Base-by-base conservation (phyloP, 2,888 invertebrate genomes). In the Drosophila mettleri region DNA sequence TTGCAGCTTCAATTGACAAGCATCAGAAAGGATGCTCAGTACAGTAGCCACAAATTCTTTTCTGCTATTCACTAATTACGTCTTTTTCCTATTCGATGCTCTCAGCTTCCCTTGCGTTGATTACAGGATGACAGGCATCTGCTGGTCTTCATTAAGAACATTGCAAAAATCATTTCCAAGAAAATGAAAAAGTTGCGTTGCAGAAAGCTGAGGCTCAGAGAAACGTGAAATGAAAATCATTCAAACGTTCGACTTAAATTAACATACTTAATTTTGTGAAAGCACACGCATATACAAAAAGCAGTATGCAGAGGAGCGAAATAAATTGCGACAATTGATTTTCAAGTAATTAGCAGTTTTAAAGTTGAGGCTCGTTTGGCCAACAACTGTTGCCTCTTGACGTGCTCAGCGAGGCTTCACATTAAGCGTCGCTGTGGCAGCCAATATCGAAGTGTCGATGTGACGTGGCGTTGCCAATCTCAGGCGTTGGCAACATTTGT, bases 251-350 rank as follows among this genome's bases (percentile, higher is more conserved):
- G 85, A 79, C 87, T 89, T 77, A 87, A 85, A 89, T 85, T 89
- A 85, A 79, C 89, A 89, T 89, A 82, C 82, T 85, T 81, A 87
- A 85, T 87, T 88, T 76, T 59, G 59, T 66, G 60, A 64, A 58
- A 34, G 65, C 63, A 41, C 10, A 22, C 20, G 57, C 18, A 34
- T 20, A 38, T 10, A 29, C 22, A 59, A 53, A 22, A 14, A 9
- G 16, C 49, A 7, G 31, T 10, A 39, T 18, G 1, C 29, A 16
- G 4, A 33, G 29, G 12, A 20, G 48, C 8, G 48, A 74, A 85
- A 81, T 88, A 72, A 85, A 87, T 89, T 88, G 87, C 85, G 67
- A 81, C 87, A 89, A 83, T 88, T 86, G 79, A 85, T 89, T 88
- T 83, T 64, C 80, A 71, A 77, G 80, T 84, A 83, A 83, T 88